A percentile compares a stretch with the other conserved stretches of the same genome.
Evolutionary conservation across 2,888 invertebrate species (phyloP).

Genomic region (Neocrepidodera transversa): DNA sequence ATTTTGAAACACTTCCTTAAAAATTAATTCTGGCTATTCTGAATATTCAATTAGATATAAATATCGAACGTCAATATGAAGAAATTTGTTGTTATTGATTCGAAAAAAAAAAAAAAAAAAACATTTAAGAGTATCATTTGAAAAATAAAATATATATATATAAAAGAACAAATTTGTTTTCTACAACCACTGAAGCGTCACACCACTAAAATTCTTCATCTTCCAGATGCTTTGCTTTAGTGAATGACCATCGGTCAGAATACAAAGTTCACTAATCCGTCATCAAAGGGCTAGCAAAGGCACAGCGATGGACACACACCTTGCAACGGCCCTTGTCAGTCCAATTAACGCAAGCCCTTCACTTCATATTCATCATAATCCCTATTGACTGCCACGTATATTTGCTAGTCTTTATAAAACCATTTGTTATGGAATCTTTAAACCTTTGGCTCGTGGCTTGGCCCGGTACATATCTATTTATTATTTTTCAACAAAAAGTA

Average conservation of each 20-base stretch:
- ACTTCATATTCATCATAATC: slow-evolving; percentile 51
- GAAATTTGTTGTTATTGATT: neutral
- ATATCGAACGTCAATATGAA: neutral
- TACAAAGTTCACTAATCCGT: slow-evolving; percentile 42
- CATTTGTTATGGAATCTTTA: slow-evolving; percentile 53
- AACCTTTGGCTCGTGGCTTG: slow-evolving; percentile 42
- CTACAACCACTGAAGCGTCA: slow-evolving; percentile 21
- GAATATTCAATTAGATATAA: slow-evolving; percentile 13
- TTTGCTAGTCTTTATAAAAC: slow-evolving; percentile 55
- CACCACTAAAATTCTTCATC: slow-evolving; percentile 23
- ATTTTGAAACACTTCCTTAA: slow-evolving; percentile 21
- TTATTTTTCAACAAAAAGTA: slow-evolving; percentile 25
- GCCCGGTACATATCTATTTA: no score
- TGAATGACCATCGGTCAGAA: slow-evolving; percentile 29
- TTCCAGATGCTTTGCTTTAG: slow-evolving; percentile 24
- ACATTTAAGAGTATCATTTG: no score
- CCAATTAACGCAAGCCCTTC: slow-evolving; percentile 59
- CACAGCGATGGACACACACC: slow-evolving; percentile 50
- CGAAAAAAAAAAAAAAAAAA: no score
- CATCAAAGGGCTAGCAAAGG: slow-evolving; percentile 42
- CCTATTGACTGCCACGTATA: slow-evolving; percentile 47
- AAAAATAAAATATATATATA: no score
- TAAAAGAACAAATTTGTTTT: no score
- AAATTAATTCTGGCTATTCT: slow-evolving; percentile 6
- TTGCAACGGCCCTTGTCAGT: slow-evolving; percentile 55